These are phyloP conservation scores for Notothenia coriiceps DNA, from an alignment of 2,113 vertebrate species.

Conservation along the genomic window DNA sequence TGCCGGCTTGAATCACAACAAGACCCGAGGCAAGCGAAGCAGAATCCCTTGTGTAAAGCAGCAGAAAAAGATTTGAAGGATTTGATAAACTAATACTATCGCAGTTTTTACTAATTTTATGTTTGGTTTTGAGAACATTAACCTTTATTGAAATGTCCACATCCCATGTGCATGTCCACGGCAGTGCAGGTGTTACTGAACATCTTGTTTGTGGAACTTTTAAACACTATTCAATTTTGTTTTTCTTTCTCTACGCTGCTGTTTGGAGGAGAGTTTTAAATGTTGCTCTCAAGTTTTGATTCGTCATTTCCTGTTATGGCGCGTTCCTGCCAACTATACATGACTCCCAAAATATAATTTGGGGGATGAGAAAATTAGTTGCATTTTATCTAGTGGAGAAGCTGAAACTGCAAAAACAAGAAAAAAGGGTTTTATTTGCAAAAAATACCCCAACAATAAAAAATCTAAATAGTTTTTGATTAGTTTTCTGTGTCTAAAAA, in stretches of 20 bases:
- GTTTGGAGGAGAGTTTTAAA: constrained; percentile 4
- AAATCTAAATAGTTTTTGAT: neutral
- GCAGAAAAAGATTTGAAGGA: neutral
- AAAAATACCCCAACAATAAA: too few species aligned
- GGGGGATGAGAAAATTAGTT: neutral
- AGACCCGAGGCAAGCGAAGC: neutral
- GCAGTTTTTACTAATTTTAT: neutral
- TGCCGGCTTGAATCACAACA: constrained; percentile 18
- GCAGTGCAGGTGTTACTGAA: neutral
- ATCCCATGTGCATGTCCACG: neutral
- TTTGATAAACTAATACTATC: neutral
- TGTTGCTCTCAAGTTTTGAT: constrained; percentile 24
- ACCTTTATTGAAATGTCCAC: neutral
- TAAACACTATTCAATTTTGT: neutral
- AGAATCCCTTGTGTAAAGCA: constrained; percentile 11
- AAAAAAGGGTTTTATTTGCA: too few species aligned
- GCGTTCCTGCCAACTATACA: constrained; percentile 21
- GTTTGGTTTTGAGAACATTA: neutral
- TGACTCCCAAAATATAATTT: constrained; percentile 21
- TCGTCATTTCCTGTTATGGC: constrained; percentile 42
- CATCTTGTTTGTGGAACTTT: neutral
- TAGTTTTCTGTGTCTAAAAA: neutral
- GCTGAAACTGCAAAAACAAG: neutral
- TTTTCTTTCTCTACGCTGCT: neutral
- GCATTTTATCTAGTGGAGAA: neutral